These are phyloP conservation scores for Drosophila eohydei DNA, from an alignment of 2,888 invertebrate species.

Conservation along the genomic window DNA sequence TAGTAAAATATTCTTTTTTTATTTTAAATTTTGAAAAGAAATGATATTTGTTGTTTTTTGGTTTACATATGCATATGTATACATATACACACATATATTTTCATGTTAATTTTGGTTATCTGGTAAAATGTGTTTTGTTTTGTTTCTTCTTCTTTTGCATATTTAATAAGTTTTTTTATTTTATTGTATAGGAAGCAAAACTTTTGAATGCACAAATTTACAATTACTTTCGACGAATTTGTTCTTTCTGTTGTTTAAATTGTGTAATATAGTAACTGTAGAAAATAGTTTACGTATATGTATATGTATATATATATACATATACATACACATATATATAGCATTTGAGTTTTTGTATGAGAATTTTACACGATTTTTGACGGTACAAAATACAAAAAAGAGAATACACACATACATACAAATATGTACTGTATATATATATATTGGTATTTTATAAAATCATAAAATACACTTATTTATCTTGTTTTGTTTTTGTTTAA, in stretches of 20 bases:
- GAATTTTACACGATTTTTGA: conserved; percentile 66
- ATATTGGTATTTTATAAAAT: conserved; percentile 71
- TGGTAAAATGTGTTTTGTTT: conserved; percentile 60
- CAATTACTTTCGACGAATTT: conserved; percentile 55
- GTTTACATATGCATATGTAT: conserved; percentile 55
- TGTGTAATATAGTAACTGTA: conserved; percentile 73
- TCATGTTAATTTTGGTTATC: conserved; percentile 64
- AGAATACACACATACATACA: conserved; percentile 68
- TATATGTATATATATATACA: conserved; percentile 44
- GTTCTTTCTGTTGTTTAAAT: conserved; percentile 43
- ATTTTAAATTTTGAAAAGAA: conserved; percentile 58
- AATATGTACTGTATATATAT: conserved; percentile 56
- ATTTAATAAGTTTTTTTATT: conserved; percentile 43
- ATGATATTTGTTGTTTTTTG: conserved; percentile 56
- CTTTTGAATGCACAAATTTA: conserved; percentile 74
- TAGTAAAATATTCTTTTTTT: conserved; percentile 78
- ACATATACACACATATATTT: conserved; percentile 55
- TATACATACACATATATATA: conserved; percentile 40
- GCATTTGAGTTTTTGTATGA: conserved; percentile 55
- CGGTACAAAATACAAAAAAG: conserved; percentile 77
- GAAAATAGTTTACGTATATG: conserved; percentile 64
- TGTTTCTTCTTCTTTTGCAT: conserved; percentile 22
- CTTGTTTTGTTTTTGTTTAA: conserved; percentile 36
- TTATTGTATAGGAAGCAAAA: conserved; percentile 77
- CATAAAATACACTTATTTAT: conserved; percentile 69